Conservation (phyloP, 2,113 vertebrate genomes). For the Etia nguti region DNA sequence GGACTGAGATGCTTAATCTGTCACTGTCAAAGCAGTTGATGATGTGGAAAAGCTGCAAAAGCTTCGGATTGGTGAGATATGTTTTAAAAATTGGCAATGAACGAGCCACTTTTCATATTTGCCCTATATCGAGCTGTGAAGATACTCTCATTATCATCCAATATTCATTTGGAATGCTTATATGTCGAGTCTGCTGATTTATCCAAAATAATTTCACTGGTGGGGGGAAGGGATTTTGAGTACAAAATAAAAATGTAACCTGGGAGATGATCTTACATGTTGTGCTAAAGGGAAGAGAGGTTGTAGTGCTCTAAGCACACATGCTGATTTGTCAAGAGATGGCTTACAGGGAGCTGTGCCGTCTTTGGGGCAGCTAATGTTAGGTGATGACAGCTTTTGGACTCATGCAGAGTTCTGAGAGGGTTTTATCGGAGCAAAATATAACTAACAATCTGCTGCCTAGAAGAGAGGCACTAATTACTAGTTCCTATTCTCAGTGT, state of each 20-base stretch:
- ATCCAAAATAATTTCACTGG: background rate
- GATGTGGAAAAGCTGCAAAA: background rate
- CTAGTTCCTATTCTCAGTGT: background rate
- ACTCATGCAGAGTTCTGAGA: constrained; percentile 20
- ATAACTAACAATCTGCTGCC: constrained; percentile 9
- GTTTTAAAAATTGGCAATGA: background rate
- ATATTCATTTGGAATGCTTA: background rate
- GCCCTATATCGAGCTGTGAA: background rate
- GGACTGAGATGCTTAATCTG: background rate
- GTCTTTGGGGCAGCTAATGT: background rate
- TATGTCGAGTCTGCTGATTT: background rate
- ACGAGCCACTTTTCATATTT: background rate
- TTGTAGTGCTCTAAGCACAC: background rate
- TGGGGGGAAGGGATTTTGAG: background rate
- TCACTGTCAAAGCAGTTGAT: background rate
- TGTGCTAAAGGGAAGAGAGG: background rate
- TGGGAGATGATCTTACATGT: background rate
- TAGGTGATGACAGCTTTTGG: constrained; percentile 13
- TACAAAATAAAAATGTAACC: background rate
- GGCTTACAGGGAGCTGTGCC: background rate
- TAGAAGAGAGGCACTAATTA: constrained; percentile 1
- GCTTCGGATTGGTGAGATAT: background rate
- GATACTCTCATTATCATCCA: background rate
- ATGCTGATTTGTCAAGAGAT: background rate
- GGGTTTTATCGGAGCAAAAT: constrained; percentile 3